Base-by-base conservation (phyloP, 2,113 vertebrate genomes). In the Phocoena sinus region DNA sequence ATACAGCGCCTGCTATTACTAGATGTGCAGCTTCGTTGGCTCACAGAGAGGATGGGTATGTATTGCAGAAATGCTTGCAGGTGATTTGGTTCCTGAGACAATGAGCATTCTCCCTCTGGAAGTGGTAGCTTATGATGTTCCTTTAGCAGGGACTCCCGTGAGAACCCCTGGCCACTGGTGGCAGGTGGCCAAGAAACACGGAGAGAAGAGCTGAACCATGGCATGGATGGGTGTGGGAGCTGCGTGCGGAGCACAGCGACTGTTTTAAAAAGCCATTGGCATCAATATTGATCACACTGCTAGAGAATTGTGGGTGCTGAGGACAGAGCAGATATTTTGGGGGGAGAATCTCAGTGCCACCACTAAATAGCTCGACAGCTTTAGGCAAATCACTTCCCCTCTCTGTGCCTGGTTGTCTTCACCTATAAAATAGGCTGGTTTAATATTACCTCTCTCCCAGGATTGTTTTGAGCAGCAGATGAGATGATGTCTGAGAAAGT, bases 401-500 rank as follows among this genome's bases (percentile, higher is more conserved):
- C 79, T 68, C 73, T 56, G 60, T 65, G 62, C 31, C 15, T 41
- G 74, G 53, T 47, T 15, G 25, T 93, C 50, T 68, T 93, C 47
- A 53, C 25, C 50, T 60, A 58, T 82, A 56, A 89, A 87, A 47
- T 50, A 67, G 47, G 44, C 74, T 6, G 11, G 11, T 65, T 77
- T 89, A 63, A 38, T 89, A 79, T 62, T 73, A 79, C 28, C 60
- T 67, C 65, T 65, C 47, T 96, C 23, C 47, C 36, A 62, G 44
- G 15, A 36, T 71, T 96, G 94, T 96, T 95, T 62, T 36, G 87
- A 90, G 74, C 68, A 84, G 90, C 90, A 81, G 95, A 97, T 97
- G 97, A 97, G 96, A 95, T 97, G 89, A 97, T 96, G 92, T 92
- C 96, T 97, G 83, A 84, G 65, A 96, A 96, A 95, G 92, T 92